phyloP scores from a whole-genome alignment of 2,888 invertebrate genomes.

The Agrotis clavis region DNA sequence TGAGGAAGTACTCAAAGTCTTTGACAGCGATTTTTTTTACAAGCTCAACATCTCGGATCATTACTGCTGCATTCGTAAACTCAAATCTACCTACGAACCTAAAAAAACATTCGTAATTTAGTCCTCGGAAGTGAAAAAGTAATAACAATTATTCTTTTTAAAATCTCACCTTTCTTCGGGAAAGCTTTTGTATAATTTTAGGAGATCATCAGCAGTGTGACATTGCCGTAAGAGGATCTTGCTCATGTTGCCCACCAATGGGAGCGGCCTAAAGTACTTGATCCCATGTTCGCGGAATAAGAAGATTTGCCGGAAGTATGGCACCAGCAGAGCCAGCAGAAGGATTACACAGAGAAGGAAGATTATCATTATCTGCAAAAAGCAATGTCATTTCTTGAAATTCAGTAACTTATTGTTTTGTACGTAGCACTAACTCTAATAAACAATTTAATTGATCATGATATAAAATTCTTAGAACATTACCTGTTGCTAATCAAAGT shows the following conservation, averaged over 20 bases:
- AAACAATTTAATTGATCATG: too few species aligned
- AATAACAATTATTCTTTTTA: not conserved
- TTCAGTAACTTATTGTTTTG: too few species aligned
- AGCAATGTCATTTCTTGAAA: too few species aligned
- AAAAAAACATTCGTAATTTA: not conserved
- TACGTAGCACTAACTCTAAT: too few species aligned
- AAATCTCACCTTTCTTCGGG: slow-evolving; percentile 69
- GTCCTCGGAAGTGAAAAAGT: not conserved
- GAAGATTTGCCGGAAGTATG: slow-evolving; percentile 65
- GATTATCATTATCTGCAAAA: slow-evolving; percentile 63
- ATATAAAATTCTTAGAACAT: too few species aligned
- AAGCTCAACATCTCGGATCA: slow-evolving; percentile 87
- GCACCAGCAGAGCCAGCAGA: slow-evolving; percentile 56
- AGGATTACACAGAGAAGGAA: slow-evolving; percentile 66
- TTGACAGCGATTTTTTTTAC: slow-evolving; percentile 87
- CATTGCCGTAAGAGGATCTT: slow-evolving; percentile 45
- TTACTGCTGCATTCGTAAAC: slow-evolving; percentile 75
- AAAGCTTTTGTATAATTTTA: slow-evolving; percentile 67
- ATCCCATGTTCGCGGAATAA: slow-evolving; percentile 70
- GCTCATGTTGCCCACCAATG: slow-evolving; percentile 72
- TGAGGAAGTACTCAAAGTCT: slow-evolving; percentile 89
- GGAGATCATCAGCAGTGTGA: slow-evolving; percentile 63
- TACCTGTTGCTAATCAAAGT: too few species aligned
- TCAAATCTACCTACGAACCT: slow-evolving; percentile 84
- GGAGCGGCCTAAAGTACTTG: slow-evolving; percentile 65